Percentiles rank a stretch among this genome's conserved stretches.
Conservation (phyloP, 1,140 invertebrate species). For the Cydia splendana region DNA sequence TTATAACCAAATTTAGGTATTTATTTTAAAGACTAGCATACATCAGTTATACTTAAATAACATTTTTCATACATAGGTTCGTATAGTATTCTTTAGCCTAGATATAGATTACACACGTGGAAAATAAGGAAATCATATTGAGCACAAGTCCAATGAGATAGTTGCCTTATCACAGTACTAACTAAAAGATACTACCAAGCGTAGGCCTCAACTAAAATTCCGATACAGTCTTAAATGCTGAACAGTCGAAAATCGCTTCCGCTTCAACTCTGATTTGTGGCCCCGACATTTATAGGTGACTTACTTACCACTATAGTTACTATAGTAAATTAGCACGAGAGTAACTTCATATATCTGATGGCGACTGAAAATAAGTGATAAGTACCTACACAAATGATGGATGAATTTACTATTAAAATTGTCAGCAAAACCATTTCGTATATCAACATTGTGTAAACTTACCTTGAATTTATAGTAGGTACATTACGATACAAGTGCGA, state of each 20-base stretch:
- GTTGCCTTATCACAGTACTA: slow-evolving; percentile 29
- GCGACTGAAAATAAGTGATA: too few relatives aligned
- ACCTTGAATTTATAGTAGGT: too few relatives aligned
- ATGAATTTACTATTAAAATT: too few relatives aligned
- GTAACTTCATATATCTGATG: too few relatives aligned
- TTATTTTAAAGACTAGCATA: slow-evolving; percentile 76
- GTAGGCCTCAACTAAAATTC: slow-evolving; percentile 26
- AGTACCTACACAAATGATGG: too few relatives aligned
- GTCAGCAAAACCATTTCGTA: too few relatives aligned
- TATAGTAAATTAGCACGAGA: too few relatives aligned
- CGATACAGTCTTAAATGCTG: slow-evolving; percentile 23
- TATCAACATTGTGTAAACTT: too few relatives aligned
- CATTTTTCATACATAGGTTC: slow-evolving; percentile 55
- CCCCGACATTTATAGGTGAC: too few relatives aligned
- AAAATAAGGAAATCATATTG: slow-evolving; percentile 51
- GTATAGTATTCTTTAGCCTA: slow-evolving; percentile 48
- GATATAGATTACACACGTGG: slow-evolving; percentile 48
- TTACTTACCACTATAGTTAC: too few relatives aligned
- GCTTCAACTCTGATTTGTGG: neutral
- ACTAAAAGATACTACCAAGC: slow-evolving; percentile 18
- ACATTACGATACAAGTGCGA: too few relatives aligned
- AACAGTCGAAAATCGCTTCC: neutral
- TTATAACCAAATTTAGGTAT: slow-evolving; percentile 66
- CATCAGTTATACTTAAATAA: slow-evolving; percentile 66
- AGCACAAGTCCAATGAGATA: slow-evolving; percentile 33